Conservation (phyloP, 2,113 vertebrate genomes). For the Cnemophilus loriae region DNA sequence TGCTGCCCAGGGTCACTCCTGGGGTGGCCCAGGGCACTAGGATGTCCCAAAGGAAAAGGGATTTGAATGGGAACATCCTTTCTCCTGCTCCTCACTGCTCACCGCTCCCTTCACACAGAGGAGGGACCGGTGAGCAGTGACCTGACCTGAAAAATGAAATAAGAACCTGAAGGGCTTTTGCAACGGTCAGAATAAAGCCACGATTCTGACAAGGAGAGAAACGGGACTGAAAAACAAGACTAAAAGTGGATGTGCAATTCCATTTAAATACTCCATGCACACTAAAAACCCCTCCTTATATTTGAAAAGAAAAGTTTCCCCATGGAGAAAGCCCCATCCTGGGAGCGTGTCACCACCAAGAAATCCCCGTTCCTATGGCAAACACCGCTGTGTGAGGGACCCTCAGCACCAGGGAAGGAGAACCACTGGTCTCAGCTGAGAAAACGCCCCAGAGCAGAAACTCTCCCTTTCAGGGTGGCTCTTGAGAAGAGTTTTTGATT, state of each 20-base stretch:
- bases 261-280: not conserved
- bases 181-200: not conserved
- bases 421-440: not conserved
- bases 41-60: not conserved
- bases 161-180: not conserved
- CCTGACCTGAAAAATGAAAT: not conserved
- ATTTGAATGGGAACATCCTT: not conserved
- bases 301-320: not conserved
- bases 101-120: accelerated
- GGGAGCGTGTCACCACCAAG: not conserved
- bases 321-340: not conserved
- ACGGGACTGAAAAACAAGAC: not conserved
- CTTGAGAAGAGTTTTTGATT: not conserved
- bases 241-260: not conserved
- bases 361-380: not conserved
- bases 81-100: not conserved
- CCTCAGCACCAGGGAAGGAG: not conserved
- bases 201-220: not conserved
- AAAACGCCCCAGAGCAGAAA: not conserved
- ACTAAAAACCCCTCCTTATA: accelerated
- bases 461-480: not conserved
- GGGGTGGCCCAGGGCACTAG: accelerated
- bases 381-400: not conserved
- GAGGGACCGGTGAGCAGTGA: no score
- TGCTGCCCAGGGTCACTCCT: accelerated